Evolutionary conservation across 2,888 invertebrate genomes (phyloP).

Genomic region (Drosophila longiperda): DNA sequence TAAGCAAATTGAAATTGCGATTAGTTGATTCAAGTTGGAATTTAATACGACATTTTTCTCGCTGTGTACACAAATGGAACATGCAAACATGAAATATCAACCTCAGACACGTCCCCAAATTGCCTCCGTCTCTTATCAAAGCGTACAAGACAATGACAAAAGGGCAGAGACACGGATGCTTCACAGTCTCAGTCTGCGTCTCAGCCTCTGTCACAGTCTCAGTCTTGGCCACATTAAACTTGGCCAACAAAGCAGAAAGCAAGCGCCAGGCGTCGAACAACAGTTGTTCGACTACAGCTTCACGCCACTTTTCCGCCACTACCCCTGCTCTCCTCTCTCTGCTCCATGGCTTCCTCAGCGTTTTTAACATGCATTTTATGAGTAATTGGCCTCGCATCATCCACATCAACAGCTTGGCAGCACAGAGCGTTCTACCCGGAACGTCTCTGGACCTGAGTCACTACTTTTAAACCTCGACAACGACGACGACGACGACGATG

Average conservation of each 20-base stretch:
- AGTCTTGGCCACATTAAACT: constrained; percentile 21
- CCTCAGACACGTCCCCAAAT: constrained; percentile 67
- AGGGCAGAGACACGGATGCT: constrained; percentile 68
- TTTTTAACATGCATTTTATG: constrained; percentile 80
- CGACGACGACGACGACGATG: constrained; percentile 23
- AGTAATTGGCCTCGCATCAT: constrained; percentile 77
- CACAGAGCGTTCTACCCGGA: constrained; percentile 30
- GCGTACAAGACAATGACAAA: constrained; percentile 82
- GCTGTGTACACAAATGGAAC: constrained; percentile 44
- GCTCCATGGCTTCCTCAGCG: constrained; percentile 41
- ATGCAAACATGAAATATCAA: constrained; percentile 76
- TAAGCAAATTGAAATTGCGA: background rate
- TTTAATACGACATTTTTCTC: background rate
- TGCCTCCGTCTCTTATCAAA: constrained; percentile 74
- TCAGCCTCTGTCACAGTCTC: background rate
- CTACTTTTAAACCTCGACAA: constrained; percentile 44
- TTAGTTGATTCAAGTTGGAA: background rate
- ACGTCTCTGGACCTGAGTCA: constrained; percentile 60
- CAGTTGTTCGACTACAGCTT: constrained; percentile 69
- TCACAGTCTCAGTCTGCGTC: constrained; percentile 9
- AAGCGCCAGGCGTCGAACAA: constrained; percentile 72
- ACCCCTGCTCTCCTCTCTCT: background rate
- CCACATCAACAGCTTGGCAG: constrained; percentile 61
- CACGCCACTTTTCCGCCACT: constrained; percentile 2
- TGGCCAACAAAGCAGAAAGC: constrained; percentile 36